Base-by-base conservation (phyloP, 2,113 vertebrate genomes). In the Psephotus haematonotus region DNA sequence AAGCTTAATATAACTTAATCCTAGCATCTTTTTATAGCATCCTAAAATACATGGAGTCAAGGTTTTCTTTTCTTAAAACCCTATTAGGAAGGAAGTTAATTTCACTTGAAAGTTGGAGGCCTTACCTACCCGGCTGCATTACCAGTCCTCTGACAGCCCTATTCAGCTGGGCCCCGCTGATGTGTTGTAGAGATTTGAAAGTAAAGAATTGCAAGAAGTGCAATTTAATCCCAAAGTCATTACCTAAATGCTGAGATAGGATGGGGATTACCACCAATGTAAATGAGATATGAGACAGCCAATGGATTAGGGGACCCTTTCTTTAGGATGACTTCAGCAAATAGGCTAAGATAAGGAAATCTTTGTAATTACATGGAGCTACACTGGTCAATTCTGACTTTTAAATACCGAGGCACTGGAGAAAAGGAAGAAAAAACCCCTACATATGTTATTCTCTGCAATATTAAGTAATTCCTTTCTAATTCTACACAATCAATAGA, bases 361-460 rank as follows among this genome's bases (percentile, higher is more conserved):
- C 98, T 98, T 98, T 98, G 98, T 99, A 98, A 99, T 99, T 98
- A 98, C 98, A 98, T 92, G 96, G 97, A 97, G 98, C 98, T 97
- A 97, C 98, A 97, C 98, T 98, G 98, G 98, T 98, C 98, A 98
- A 98, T 98, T 98, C 98, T 97, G 96, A 97, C 98, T 98, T 98
- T 98, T 98, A 98, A 98, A 98, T 98, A 98, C 98, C 81, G 75
- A 97, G 96, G 97, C 70, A 47, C 97, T 94, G 68, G 76, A 94
- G 96, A 95, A 97, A 97, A 97, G 96, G 93, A 79, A 96, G 97
- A 97, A 55, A 95, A 95, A 96, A 96, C 2, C 68, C 28, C 88
- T 95, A 97, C 97, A 98, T 98, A 89, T 97, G 98, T 98, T 98
- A 98, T 97, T 97, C 97, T 65, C 86, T 96, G 97, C 96, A 97